Percentiles rank a stretch among this genome's conserved stretches.
Conservation (phyloP, 1,140 invertebrate genomes). For the Hermetia illucens region DNA sequence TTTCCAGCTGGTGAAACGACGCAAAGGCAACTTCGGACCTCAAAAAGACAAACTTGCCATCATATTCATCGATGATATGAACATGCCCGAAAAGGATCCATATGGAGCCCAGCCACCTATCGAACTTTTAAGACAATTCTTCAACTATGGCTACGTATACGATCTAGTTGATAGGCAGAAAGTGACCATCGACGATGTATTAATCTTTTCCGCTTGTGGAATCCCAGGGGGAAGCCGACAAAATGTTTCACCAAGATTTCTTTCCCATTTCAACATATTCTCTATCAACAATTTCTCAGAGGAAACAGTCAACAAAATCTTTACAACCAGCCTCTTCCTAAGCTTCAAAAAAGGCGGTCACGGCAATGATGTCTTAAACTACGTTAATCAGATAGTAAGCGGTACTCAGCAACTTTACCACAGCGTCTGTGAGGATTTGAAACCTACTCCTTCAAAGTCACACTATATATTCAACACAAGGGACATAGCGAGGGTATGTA, state of each 20-base stretch:
- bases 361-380: slow-evolving; percentile 55
- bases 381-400: slow-evolving; percentile 53
- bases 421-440: slow-evolving; percentile 48
- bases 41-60: slow-evolving; percentile 57
- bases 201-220: slow-evolving; percentile 73
- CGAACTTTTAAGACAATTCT: slow-evolving; percentile 74
- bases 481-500: slow-evolving; percentile 73
- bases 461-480: slow-evolving; percentile 90
- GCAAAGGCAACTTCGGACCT: slow-evolving; percentile 69
- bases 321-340: slow-evolving; percentile 56
- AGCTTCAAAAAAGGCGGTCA: slow-evolving; percentile 68
- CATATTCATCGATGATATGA: slow-evolving; percentile 87
- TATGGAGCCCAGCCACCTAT: slow-evolving; percentile 85
- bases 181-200: slow-evolving; percentile 59
- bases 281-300: slow-evolving; percentile 75
- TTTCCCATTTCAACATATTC: slow-evolving; percentile 76
- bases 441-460: slow-evolving; percentile 75
- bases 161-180: slow-evolving; percentile 68
- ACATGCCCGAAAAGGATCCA: slow-evolving; percentile 74
- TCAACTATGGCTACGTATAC: slow-evolving; percentile 80
- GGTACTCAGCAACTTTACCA: slow-evolving; percentile 72
- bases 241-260: slow-evolving; percentile 65
- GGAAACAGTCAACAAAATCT: slow-evolving; percentile 73
- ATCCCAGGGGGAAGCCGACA: slow-evolving; percentile 76
- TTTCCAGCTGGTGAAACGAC: slow-evolving; percentile 39